Evolutionary conservation across 2,888 invertebrate species (phyloP), one percentile per base, ranked within the genome.

Genomic region (Drosophila trichaetosa): DNA sequence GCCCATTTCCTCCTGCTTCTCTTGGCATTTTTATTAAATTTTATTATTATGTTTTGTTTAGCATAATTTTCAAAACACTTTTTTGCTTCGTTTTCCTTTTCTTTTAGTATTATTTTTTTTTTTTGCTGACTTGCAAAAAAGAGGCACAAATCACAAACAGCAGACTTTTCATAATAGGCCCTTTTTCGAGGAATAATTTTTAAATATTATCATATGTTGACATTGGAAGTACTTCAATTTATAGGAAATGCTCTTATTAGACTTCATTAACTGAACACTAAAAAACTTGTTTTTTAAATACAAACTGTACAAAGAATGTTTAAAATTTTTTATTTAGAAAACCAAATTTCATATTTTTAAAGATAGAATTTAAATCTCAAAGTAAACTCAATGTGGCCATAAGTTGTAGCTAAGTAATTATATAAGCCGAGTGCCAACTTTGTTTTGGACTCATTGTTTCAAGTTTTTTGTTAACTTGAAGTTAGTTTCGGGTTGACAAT

Each of bases 21-120:
- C 77, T 67, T 65, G 76, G 70, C 73, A 79, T 80, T 84, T 74
- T 87, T 89, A 84, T 85, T 76, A 76, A 87, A 85, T 89, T 84
- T 82, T 85, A 89, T 87, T 84, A 77, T 87, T 69, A 82, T 89
- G 82, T 79, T 87, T 84, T 89, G 82, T 77, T 87, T 87, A 82
- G 87, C 87, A 89, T 87, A 89, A 85, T 89, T 87, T 83, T 42
- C 52, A 56, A 57, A 65, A 40, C 58, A 31, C 62, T 60, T 42
- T 54, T 61, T 56, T 53, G 57, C 16, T 51, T 58, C 49, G 49
- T 38, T 29, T 48, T n/a, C 21, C 38, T 40, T 21, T 16, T 18
- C 4, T 11, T 3, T 51, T 52, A 5, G 29, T 27, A 10, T 8
- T 11, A 24, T 52, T 31, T 34, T 16, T 6, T 18, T n/a, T 60